Evolutionary conservation across 2,888 invertebrate genomes (phyloP).

Genomic region (Himalopsyche japonica): DNA sequence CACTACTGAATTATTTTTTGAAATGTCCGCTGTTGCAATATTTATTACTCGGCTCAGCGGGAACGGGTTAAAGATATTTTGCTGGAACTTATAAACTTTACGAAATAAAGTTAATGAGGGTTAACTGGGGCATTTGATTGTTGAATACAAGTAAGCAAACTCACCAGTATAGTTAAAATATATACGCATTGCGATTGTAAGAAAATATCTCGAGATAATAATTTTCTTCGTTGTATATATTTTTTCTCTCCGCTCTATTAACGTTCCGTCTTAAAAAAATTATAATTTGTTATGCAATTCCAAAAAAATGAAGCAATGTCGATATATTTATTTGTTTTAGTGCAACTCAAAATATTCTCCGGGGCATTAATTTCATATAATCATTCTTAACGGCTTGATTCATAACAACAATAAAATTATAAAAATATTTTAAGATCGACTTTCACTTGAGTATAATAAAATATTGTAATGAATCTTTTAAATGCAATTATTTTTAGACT

Average conservation of each 20-base stretch:
- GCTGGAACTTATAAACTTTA: too few relatives aligned
- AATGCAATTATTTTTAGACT: too few relatives aligned
- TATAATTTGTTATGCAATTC: background rate
- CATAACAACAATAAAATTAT: background rate
- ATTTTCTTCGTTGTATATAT: background rate
- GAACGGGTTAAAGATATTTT: too few relatives aligned
- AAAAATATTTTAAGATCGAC: background rate
- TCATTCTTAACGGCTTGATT: background rate
- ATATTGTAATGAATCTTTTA: background rate
- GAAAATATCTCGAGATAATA: background rate
- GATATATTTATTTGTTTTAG: background rate
- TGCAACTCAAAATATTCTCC: background rate
- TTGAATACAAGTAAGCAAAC: too few relatives aligned
- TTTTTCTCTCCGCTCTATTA: background rate
- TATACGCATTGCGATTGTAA: background rate
- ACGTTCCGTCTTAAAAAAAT: background rate
- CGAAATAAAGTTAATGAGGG: too few relatives aligned
- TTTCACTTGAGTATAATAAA: background rate
- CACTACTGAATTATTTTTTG: too few relatives aligned
- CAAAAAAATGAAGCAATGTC: background rate
- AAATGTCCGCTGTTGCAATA: too few relatives aligned
- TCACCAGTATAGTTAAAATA: too few relatives aligned
- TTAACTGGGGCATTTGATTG: too few relatives aligned
- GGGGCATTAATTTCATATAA: background rate
- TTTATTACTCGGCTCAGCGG: too few relatives aligned